A percentile compares a stretch with the other conserved stretches of the same genome.
Evolutionary conservation across 2,888 invertebrate species (phyloP).

Genomic region (Phrixothrix hirtus): DNA sequence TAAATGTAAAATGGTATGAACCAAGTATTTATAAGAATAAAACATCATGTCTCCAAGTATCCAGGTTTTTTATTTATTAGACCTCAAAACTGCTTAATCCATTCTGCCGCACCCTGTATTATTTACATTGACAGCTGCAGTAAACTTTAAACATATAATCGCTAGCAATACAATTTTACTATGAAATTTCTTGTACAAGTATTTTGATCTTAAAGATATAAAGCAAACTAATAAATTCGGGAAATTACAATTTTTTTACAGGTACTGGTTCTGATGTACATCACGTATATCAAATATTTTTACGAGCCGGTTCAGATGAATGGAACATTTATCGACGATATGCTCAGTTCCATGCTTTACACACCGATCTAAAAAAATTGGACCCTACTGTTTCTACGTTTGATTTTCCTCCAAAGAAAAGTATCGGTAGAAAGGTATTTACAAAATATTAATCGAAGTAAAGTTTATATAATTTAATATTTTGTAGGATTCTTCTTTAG

Average conservation of each 20-base stretch:
- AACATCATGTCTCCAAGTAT: too few species aligned
- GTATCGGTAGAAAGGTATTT: conserved; percentile 91
- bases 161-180: too few species aligned
- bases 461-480: conserved; percentile 4
- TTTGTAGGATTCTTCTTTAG: conserved; percentile 75
- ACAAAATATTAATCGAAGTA: background rate
- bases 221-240: too few species aligned
- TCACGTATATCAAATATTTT: conserved; percentile 84
- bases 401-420: conserved; percentile 94
- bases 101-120: too few species aligned
- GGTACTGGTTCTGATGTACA: conserved; percentile 74
- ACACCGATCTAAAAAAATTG: conserved; percentile 80
- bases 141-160: too few species aligned
- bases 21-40: too few species aligned
- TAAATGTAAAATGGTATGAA: background rate
- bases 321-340: conserved; percentile 97
- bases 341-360: conserved; percentile 87
- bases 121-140: too few species aligned
- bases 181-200: too few species aligned
- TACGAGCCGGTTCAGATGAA: conserved; percentile 84
- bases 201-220: too few species aligned
- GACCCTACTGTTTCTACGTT: conserved; percentile 78
- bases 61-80: too few species aligned
- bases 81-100: too few species aligned
- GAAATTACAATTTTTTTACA: background rate